Conservation (phyloP, 2,888 invertebrate genomes). For the Phragmatobia fuliginosa region DNA sequence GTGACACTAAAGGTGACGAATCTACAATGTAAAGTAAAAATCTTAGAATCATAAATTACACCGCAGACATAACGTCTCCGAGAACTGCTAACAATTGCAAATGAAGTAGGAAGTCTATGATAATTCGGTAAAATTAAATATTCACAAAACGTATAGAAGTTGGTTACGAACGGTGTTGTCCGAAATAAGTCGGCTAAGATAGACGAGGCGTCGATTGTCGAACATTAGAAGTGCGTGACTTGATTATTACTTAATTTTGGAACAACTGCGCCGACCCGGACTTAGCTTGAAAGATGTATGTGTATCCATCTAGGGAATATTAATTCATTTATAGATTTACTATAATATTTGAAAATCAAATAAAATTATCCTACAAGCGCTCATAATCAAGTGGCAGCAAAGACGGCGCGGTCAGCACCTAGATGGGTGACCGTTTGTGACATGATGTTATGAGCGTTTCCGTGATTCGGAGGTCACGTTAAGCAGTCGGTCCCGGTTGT, state of each 20-base stretch:
- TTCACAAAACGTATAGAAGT: conserved; percentile 61
- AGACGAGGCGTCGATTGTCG: conserved; percentile 78
- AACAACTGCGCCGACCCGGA: conserved; percentile 72
- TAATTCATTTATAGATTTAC: background rate
- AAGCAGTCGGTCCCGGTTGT: too few species aligned
- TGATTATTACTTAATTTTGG: conserved; percentile 58
- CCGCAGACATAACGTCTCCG: conserved; percentile 70
- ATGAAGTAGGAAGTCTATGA: conserved; percentile 51
- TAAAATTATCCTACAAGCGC: too few species aligned
- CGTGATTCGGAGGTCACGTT: too few species aligned
- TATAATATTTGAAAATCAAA: background rate
- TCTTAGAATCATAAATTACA: conserved; percentile 52
- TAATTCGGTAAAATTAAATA: conserved; percentile 58
- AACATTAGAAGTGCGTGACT: conserved; percentile 68
- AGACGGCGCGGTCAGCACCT: too few species aligned
- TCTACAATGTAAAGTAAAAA: conserved; percentile 17
- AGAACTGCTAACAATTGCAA: conserved; percentile 78
- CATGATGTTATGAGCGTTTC: too few species aligned
- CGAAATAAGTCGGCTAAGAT: conserved; percentile 68
- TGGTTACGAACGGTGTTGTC: conserved; percentile 71
- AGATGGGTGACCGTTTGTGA: too few species aligned
- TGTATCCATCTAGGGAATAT: conserved; percentile 7
- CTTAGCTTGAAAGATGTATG: conserved; percentile 45
- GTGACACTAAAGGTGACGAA: too few species aligned
- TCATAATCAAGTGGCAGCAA: too few species aligned